Base-by-base conservation (phyloP, 2,797 vertebrate species). In the Tenualosa thibaudeaui region DNA sequence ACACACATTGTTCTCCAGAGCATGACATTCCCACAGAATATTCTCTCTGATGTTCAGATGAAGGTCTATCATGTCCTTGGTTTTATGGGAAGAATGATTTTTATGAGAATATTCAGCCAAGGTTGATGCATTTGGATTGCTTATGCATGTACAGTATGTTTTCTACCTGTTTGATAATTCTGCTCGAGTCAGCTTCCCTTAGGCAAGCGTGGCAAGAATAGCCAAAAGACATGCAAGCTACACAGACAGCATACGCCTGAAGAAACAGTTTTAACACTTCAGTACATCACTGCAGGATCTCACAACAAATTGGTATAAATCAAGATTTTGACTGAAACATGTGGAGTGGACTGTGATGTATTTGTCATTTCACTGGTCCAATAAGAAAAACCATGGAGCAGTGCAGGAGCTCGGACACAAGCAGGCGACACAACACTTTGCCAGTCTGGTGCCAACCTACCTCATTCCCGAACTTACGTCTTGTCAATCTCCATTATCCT, bases 41-140 rank as follows among this genome's bases (percentile, higher is more conserved):
- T 15, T 81, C 86, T 86, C 81, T 88, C 86, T 91, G 81, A 86
- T 49, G 65, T 83, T 82, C 86, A 86, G 86, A 86, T 87, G 89
- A 86, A 86, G 86, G 89, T 86, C 84, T 84, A 43, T 84, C 43
- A 51, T 54, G 68, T 81, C 88, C 68, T 87, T 86, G 86, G 87
- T 53, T 89, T 82, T 92, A 91, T 89, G 88, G 82, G 62, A 90
- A 88, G 89, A 91, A 85, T 88, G 90, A 62, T 88, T 91, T 94
- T 90, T 93, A 92, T 85, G 84, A 81, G 81, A 68, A 49, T 86
- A 89, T 90, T 87, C 87, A 60, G 89, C 91, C 90, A 92, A 78
- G 88, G 86, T 87, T 89, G 88, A 89, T 90, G 88, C 87, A 65
- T 91, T 91, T 91, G 87, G 89, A 87, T 85, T 90, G 92, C 78